A percentile compares a stretch with the other conserved stretches of the same genome.
phyloP scores from a whole-genome alignment of 53 echinoderm and acorn worm genomes.

The Apostichopus leukothele region DNA sequence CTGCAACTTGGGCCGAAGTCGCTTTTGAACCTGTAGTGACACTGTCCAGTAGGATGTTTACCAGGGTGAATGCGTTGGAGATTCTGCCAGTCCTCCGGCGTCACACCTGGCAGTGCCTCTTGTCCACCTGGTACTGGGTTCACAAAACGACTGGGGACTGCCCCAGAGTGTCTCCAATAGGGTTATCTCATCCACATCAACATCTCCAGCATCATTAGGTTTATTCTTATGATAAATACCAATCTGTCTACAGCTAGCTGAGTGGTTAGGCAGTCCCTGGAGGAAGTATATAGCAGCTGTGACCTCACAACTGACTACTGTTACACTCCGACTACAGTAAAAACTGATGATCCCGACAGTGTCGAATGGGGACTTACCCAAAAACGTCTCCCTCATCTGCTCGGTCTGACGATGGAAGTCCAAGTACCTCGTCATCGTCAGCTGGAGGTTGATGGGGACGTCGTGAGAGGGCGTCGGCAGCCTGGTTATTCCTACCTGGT shows the following conservation, averaged over 20 bases:
- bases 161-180: constrained; percentile 49
- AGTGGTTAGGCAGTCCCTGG: neutral
- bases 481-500: constrained; percentile 58
- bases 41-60: neutral
- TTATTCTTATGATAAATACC: neutral
- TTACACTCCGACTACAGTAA: neutral
- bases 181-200: neutral
- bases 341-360: neutral
- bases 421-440: neutral
- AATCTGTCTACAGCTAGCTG: neutral
- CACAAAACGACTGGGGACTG: constrained; percentile 35
- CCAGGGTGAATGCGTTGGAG: constrained; percentile 49
- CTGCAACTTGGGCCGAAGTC: neutral
- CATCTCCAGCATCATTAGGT: neutral
- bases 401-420: constrained; percentile 22
- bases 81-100: constrained; percentile 8
- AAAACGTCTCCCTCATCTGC: constrained; percentile 19
- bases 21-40: constrained; percentile 1
- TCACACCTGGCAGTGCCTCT: constrained; percentile 10
- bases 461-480: constrained; percentile 69
- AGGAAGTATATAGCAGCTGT: constrained; percentile 25
- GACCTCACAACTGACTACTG: neutral
- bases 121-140: constrained; percentile 29
- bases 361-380: neutral
- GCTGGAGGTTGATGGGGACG: constrained; percentile 53